Conservation (phyloP, 2,113 vertebrate genomes). For the Lutjanus erythropterus region DNA sequence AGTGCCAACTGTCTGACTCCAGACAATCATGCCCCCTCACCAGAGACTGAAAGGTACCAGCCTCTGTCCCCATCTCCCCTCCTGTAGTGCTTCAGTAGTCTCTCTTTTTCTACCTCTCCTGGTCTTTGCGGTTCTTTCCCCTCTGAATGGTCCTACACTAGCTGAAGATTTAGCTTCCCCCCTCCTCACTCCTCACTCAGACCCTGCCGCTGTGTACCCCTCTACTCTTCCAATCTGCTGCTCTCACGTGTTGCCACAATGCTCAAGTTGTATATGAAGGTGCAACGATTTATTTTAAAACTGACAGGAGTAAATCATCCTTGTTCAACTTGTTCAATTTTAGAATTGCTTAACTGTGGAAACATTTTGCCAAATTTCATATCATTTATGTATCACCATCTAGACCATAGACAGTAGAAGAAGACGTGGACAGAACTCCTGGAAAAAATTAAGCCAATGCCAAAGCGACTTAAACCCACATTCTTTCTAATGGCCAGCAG, state of each 20-base stretch:
- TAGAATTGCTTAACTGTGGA: background rate
- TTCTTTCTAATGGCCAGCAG: too few relatives aligned
- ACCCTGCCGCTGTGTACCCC: background rate
- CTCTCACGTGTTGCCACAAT: slow-evolving; percentile 11
- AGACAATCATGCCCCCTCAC: slow-evolving; percentile 97
- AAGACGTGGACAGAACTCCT: too few relatives aligned
- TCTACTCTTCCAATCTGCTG: background rate
- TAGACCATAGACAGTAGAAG: too few relatives aligned
- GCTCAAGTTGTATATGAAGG: slow-evolving; percentile 11
- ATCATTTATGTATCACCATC: background rate
- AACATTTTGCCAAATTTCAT: background rate
- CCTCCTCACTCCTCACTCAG: slow-evolving; percentile 1
- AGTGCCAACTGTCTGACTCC: slow-evolving; percentile 99
- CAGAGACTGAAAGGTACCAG: slow-evolving; percentile 99
- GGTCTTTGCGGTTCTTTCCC: slow-evolving; percentile 46
- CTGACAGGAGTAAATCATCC: background rate
- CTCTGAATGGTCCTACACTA: slow-evolving; percentile 34
- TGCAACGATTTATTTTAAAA: slow-evolving; percentile 28
- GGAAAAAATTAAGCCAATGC: too few relatives aligned
- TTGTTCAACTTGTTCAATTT: background rate
- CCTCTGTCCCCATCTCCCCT: slow-evolving; percentile 84
- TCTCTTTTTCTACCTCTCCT: slow-evolving; percentile 6
- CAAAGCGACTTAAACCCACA: too few relatives aligned
- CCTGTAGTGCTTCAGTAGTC: slow-evolving; percentile 47
- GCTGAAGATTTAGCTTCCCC: background rate